Evolutionary conservation across 2,888 invertebrate species (phyloP).

Genomic region (Thumatha senex): DNA sequence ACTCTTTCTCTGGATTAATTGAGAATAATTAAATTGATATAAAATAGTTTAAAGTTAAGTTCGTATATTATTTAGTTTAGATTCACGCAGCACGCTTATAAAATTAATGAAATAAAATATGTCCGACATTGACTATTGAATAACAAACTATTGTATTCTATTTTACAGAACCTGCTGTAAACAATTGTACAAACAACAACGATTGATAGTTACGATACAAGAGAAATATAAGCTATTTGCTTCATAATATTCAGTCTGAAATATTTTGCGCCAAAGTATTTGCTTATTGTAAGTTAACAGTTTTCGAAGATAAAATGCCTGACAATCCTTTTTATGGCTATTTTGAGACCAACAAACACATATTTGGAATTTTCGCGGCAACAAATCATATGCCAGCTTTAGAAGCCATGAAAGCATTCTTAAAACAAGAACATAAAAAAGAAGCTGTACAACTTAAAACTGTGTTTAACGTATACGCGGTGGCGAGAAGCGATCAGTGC

Average conservation of each 20-base stretch:
- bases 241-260: no score
- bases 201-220: no score
- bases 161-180: no score
- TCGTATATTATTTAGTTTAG: no score
- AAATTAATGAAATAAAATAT: background rate
- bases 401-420: slow-evolving; percentile 69
- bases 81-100: no score
- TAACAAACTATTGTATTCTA: background rate
- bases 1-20: no score
- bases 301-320: slow-evolving; percentile 34
- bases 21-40: no score
- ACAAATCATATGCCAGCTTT: slow-evolving; percentile 73
- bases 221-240: no score
- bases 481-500: slow-evolving; percentile 14
- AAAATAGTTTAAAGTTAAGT: no score
- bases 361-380: slow-evolving; percentile 63
- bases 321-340: slow-evolving; percentile 22
- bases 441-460: slow-evolving; percentile 42
- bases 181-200: no score
- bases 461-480: slow-evolving; percentile 11
- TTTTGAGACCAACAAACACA: slow-evolving; percentile 40
- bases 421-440: slow-evolving; percentile 58
- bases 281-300: slow-evolving; percentile 4
- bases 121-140: background rate
- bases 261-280: slow-evolving; percentile 1